Base-by-base conservation (phyloP, 2,888 invertebrate species). In the Gisinianus flammeolus region DNA sequence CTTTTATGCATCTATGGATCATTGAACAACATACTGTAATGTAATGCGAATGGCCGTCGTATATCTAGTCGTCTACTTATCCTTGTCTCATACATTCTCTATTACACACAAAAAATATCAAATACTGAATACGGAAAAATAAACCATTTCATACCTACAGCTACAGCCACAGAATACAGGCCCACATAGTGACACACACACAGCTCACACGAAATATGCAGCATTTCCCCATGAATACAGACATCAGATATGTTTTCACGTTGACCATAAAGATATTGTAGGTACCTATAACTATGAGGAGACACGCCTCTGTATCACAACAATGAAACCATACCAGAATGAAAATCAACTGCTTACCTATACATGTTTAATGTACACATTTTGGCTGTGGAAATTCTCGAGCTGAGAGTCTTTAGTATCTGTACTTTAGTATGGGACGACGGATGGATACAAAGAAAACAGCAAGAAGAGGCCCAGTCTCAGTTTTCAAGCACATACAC, bases 1-100 rank as follows among this genome's bases (percentile, higher is more conserved):
- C 82, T 82, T 83, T 83, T 83, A 82, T 82, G 81, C 79, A 81
- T 72, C 80, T 76, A 83, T 80, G 83, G 82, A 83, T 83, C 83
- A 83, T 83, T 83, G 83, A 83, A 76, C 82, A 82, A 79, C 75
- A 81, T 79, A 79, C 73, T 64, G 73, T 74, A 64, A 74, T 64
- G 73, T 74, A 74, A 74, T 64, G 73, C 64, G 73, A 74, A 74
- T 74, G 78, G 58, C 79, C 28, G 26, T 74, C 64, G 33, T 74
- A 74, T 33, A 74, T 74, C 64, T 62, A 8, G 6, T 19, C 56
- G n/a, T 54, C 28, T 72, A 72, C 72, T 72, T 72, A 71, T 72
- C 58, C 72, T 22, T 72, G 72, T 72, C 72, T 62, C 62, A 24
- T 58, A 58, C 56, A 71, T 54, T 33, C 22, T 54, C 70, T 26